phyloP scores from a whole-genome alignment of 1,140 invertebrate species.

The Aphis craccivora region DNA sequence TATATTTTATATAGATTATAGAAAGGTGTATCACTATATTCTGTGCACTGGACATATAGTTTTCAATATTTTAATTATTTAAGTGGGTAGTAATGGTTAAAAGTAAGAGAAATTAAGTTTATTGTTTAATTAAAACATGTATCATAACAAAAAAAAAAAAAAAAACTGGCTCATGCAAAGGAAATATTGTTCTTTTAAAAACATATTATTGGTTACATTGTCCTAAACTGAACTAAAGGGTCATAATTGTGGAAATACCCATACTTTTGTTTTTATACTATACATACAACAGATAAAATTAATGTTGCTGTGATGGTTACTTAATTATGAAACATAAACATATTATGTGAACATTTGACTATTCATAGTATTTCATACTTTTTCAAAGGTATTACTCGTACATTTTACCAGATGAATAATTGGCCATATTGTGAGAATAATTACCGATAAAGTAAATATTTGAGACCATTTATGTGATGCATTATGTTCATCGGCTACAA shows the following conservation, averaged over 20 bases:
- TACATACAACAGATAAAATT: not conserved
- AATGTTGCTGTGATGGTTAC: not conserved
- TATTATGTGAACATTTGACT: not conserved
- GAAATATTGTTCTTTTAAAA: not conserved
- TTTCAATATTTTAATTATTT: not conserved
- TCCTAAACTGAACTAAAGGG: not conserved
- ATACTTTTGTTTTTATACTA: not conserved
- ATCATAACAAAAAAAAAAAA: not conserved
- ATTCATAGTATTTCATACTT: slow-evolving; percentile 46
- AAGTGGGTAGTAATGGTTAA: not conserved
- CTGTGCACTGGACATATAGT: not conserved
- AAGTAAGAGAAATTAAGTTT: not conserved
- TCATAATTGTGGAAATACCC: too few relatives aligned
- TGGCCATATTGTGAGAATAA: slow-evolving; percentile 47
- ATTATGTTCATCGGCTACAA: slow-evolving; percentile 31
- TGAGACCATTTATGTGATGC: slow-evolving; percentile 55
- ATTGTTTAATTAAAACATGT: not conserved
- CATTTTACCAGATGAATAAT: slow-evolving; percentile 56
- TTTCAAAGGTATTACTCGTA: slow-evolving; percentile 37
- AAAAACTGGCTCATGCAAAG: not conserved
- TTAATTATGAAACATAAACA: not conserved
- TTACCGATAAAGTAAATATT: slow-evolving; percentile 51
- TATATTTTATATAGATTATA: not conserved
- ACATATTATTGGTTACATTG: not conserved
- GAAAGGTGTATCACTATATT: not conserved